Base-by-base conservation (phyloP, 1,140 invertebrate species). In the Muscidifurax raptorellus region DNA sequence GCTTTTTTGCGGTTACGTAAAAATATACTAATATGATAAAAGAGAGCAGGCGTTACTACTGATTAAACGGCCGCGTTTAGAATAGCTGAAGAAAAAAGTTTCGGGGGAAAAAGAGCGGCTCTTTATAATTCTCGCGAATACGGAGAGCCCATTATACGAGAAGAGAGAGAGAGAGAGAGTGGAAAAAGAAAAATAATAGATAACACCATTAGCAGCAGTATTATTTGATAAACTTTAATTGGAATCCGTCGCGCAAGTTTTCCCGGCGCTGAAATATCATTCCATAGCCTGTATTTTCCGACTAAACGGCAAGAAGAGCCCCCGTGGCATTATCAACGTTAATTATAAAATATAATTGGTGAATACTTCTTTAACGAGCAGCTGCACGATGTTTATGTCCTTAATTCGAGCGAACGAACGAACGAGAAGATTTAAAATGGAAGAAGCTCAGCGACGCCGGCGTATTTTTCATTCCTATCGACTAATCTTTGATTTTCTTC, bases 401-500 rank as follows among this genome's bases (percentile, higher is more conserved):
- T 10, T 15, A 69, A 13, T 30, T 69, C 67, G 27, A 69, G 67
- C n/a, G 25, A 69, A 27, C 7, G 66, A 27, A 25, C 25, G 25
- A 30, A 22, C 12, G 25, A 28, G 67, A 28, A 30, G 25, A 69
- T 28, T 28, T 27, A n/a, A 30, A 32, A 67, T 22, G 22, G 15
- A 13, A 6, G 15, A 69, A 52, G 32, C 30, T 0, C 1, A 28
- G 27, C 32, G 32, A 0, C 12, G 76, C 52, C 47, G 28, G 47
- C 18, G 22, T 80, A 44, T 59, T 79, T 80, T 74, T 78, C 75
- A 77, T 77, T 83, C 66, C 18, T 83, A 13, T 59, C 69, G 47
- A 66, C 36, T 25, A 40, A 85, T 85, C 52, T 85, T 80, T 85
- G 71, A 76, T 80, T 85, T 80, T 81, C 78, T 80, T 80, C 40